Percentiles rank a stretch among this genome's conserved stretches.
Conservation (phyloP, 2,113 vertebrate genomes). For the Heloderma charlesbogerti region DNA sequence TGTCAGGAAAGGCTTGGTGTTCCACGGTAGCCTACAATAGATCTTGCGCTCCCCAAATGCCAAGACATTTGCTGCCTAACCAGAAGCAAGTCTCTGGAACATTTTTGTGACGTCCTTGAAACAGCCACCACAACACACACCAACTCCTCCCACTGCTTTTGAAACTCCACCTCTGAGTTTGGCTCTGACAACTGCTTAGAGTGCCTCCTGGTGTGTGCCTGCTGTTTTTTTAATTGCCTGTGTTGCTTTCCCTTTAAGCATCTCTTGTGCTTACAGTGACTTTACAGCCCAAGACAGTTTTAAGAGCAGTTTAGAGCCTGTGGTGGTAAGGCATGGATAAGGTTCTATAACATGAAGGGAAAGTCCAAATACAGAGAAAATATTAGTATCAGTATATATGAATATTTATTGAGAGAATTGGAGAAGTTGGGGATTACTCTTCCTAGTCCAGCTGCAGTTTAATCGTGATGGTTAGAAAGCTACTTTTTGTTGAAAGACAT, state of each 20-base stretch:
- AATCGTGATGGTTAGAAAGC: not conserved
- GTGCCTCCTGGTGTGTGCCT: not conserved
- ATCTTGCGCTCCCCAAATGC: not conserved
- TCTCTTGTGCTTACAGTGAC: not conserved
- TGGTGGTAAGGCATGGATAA: not conserved
- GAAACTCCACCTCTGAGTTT: not conserved
- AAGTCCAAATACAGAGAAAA: too few species aligned
- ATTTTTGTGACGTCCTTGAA: not conserved
- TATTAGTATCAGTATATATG: not conserved
- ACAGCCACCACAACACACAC: too few species aligned
- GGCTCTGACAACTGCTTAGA: not conserved
- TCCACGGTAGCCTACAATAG: not conserved
- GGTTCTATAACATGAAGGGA: not conserved
- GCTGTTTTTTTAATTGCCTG: not conserved
- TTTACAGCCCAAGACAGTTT: not conserved
- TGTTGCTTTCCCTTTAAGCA: not conserved
- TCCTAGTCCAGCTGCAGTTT: too few species aligned
- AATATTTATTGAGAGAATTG: not conserved
- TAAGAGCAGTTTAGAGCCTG: not conserved
- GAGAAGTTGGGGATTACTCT: not conserved
- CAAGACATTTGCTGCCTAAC: not conserved
- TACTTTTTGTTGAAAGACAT: not conserved
- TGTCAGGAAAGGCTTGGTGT: not conserved
- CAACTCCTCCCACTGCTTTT: too few species aligned
- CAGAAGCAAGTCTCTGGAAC: not conserved